Evolutionary conservation across 2,888 invertebrate species (phyloP), one percentile per base, ranked within the genome.

Genomic region (Allygus modestus): DNA sequence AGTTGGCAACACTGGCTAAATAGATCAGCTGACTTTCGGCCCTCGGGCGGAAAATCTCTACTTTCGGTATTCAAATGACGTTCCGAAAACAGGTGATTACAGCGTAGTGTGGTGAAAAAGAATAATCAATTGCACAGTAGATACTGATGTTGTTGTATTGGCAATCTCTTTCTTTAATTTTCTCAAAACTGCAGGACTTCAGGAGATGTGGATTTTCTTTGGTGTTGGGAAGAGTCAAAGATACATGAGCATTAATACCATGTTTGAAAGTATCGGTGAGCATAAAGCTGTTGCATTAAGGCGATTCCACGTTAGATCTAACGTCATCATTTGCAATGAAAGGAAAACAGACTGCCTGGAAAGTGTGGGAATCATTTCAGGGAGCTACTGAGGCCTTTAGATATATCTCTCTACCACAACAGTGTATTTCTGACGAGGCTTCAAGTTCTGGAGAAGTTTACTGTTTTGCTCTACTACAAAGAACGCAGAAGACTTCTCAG

Each of bases 321-420:
- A 71, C 71, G 7, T 71, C 71, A 71, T 71, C 58, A 58, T 58
- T 58, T 71, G 4, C 71, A 71, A 71, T 71, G 71, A 71, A 71
- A 71, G 71, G 71, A 41, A 71, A 37, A n/a, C n/a, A 71, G 71
- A 31, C 71, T n/a, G 71, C 33, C n/a, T 71, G 71, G 71, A 71
- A 11, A 1, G 71, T 37, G 71, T 71, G 71, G 71, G 28, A 71
- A 71, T 71, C 71, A 71, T 71, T 71, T 71, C 71, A 28, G 1
- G 71, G 28, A 71, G 33, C 71, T 71, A 71, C 37, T 71, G 15
- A 11, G 17, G 71, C 71, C 71, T 71, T 71, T 15, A 12, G 28
- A 2, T 2, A 28, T n/a, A 71, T 71, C 71, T 71, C 71, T 71
- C 41, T 58, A 58, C 58, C 58, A 58, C 58, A 23, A n/a, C n/a